Conservation (phyloP, 2,113 vertebrate species). For the Scytalopus superciliaris region DNA sequence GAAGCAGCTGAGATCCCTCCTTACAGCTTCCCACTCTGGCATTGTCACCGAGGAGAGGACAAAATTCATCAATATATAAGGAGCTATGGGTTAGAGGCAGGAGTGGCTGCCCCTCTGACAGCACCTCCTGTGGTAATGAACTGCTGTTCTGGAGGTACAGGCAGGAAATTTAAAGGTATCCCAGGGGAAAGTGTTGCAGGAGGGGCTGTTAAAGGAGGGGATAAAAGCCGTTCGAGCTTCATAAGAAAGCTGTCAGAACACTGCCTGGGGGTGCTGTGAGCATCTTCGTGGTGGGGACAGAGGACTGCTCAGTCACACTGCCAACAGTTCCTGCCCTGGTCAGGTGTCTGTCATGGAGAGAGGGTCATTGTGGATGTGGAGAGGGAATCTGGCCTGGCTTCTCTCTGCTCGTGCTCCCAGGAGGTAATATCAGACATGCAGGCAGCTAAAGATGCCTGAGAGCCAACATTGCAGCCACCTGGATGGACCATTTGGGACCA, state of each 20-base stretch:
- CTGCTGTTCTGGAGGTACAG: neutral
- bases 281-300: neutral
- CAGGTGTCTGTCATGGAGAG: neutral
- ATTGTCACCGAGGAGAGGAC: neutral
- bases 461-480: neutral
- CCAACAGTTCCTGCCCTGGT: neutral
- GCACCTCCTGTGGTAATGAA: too few species aligned
- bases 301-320: neutral
- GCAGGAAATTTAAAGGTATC: neutral
- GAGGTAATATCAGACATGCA: neutral
- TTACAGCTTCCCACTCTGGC: neutral
- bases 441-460: neutral
- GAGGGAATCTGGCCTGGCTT: neutral
- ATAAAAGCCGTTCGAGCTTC: neutral
- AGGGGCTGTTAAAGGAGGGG: neutral
- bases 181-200: rapidly evolving
- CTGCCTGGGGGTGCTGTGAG: neutral
- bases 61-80: neutral
- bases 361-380: neutral
- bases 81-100: neutral
- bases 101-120: neutral
- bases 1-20: neutral
- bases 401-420: neutral
- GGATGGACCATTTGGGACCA: neutral
- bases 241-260: neutral